Evolutionary conservation across 2,888 invertebrate species (phyloP), one percentile per base, ranked within the genome.

Genomic region (Anarsia innoxiella): DNA sequence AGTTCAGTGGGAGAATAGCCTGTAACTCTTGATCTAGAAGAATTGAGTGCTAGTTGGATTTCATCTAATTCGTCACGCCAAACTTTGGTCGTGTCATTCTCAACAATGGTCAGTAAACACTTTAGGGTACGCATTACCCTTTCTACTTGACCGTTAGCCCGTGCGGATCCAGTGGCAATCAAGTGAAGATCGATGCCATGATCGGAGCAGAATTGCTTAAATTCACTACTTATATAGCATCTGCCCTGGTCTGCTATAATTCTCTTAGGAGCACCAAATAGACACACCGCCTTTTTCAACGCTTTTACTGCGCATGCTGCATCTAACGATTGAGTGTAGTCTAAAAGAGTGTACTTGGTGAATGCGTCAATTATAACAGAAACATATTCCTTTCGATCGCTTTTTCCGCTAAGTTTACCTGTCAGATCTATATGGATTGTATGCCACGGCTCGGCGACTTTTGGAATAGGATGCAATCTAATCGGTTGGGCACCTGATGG

Each of bases 341-440:
- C 42, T 1, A 54, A 15, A 1, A 56, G 30, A 1, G 50, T 38
- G 23, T 44, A 56, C 29, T 56, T 56, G 0, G 50, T 55, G 25
- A 56, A 59, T 0, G 37, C 44, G 12, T 61, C 57, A 0, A 57
- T 51, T 0, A 51, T 44, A 1, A 56, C 56, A 0, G 46, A 51
- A 1, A 6, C 26, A 19, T 59, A 57, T 23, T 59, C 52, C 23
- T 55, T 56, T 2, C 36, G 19, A 5, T 56, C 48, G 13, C 50
- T 56, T 14, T 58, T 62, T 0, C 53, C 56, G 13, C 52, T 55
- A 0, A 59, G 37, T 15, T 55, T 55, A 0, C 56, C 59, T 0
- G 49, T 47, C 1, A 52, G n/a, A 13, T 59, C 57, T 2, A 57
- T 41, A 16, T 58, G 54, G 2, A 61, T 30, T 0, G 58, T 59